Evolutionary conservation across 2,113 vertebrate genomes (phyloP).

Genomic region (Solea solea): DNA sequence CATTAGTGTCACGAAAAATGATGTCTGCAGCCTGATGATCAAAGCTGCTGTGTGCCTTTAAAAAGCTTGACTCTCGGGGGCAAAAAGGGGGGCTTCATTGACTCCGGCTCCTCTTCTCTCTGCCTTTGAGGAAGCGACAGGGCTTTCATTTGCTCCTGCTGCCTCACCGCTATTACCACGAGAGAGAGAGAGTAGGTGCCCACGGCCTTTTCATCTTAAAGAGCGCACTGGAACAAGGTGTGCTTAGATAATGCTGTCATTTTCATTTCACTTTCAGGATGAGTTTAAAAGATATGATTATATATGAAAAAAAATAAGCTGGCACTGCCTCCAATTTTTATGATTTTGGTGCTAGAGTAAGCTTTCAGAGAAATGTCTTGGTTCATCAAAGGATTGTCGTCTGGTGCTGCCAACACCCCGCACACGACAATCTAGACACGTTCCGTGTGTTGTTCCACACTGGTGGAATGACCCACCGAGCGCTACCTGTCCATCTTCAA

Average conservation of each 20-base stretch:
- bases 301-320: not conserved
- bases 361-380: too few species aligned
- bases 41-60: conserved; percentile 56
- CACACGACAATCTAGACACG: too few species aligned
- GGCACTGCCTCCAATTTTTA: not conserved
- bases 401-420: too few species aligned
- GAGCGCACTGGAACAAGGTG: conserved; percentile 16
- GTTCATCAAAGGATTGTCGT: too few species aligned
- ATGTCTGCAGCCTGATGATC: conserved; percentile 49
- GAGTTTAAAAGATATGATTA: conserved; percentile 10
- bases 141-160: conserved; percentile 55
- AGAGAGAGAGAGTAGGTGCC: conserved; percentile 44
- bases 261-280: conserved; percentile 16
- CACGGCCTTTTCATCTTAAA: conserved; percentile 52
- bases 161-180: conserved; percentile 46
- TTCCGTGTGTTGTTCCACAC: too few species aligned
- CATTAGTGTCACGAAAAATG: conserved; percentile 48
- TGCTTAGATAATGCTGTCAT: conserved; percentile 15
- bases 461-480: too few species aligned
- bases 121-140: conserved; percentile 33
- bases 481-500: too few species aligned
- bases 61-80: conserved; percentile 54
- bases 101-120: conserved; percentile 32
- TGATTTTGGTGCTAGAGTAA: too few species aligned
- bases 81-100: conserved; percentile 29